phyloP scores from a whole-genome alignment of 1,140 invertebrate species.

The Lutraria rhynchaena region DNA sequence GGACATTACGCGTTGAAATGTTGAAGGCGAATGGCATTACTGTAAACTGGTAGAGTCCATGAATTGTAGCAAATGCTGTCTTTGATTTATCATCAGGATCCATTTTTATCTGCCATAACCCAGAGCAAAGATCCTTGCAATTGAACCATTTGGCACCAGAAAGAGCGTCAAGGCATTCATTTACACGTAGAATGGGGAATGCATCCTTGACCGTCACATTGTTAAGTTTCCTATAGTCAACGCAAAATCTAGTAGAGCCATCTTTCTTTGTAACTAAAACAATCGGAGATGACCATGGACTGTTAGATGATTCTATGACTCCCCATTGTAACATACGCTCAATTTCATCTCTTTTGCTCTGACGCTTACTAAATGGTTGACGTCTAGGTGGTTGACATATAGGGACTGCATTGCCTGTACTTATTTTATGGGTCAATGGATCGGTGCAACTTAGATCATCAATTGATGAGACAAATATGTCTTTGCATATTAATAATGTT shows the following conservation, averaged over 20 bases:
- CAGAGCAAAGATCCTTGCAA: conserved; percentile 63
- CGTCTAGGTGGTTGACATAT: conserved; percentile 27
- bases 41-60: conserved; percentile 62
- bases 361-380: conserved; percentile 21
- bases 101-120: conserved; percentile 81
- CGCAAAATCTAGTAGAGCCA: conserved; percentile 59
- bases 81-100: conserved; percentile 73
- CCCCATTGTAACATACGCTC: conserved; percentile 31
- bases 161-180: conserved; percentile 67
- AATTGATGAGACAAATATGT: too few species aligned
- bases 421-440: conserved; percentile 34
- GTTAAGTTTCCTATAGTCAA: conserved; percentile 70
- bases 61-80: conserved; percentile 72
- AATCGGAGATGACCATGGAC: conserved; percentile 70
- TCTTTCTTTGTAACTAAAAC: conserved; percentile 72
- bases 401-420: conserved; percentile 25
- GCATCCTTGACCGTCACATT: conserved; percentile 62
- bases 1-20: conserved; percentile 45
- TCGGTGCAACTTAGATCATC: conserved; percentile 30
- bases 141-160: conserved; percentile 59
- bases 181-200: conserved; percentile 67
- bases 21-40: conserved; percentile 60
- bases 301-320: conserved; percentile 61
- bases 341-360: conserved; percentile 40
- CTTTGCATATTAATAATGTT: background rate